Conservation (phyloP, 2,888 invertebrate species). For the Clivina fossor region DNA sequence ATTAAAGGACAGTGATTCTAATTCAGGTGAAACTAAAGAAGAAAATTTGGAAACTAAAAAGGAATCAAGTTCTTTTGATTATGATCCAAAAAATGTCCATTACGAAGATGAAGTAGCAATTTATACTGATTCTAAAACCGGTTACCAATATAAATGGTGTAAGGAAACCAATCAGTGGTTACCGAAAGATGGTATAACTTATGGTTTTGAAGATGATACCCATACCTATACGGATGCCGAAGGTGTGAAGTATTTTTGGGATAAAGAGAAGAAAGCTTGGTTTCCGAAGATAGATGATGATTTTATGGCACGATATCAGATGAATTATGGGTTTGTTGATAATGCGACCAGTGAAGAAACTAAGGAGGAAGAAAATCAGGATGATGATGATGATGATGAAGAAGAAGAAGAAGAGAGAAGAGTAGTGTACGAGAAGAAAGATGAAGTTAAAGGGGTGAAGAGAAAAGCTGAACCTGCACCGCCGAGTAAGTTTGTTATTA, state of each 20-base stretch:
- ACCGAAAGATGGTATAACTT: constrained; percentile 50
- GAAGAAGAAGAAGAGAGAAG: constrained; percentile 48
- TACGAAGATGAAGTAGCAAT: constrained; percentile 72
- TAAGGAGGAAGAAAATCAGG: constrained; percentile 41
- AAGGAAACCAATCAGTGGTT: constrained; percentile 64
- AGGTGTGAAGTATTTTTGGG: constrained; percentile 91
- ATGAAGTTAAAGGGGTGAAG: constrained; percentile 48
- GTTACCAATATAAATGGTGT: constrained; percentile 68
- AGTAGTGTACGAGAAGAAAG: constrained; percentile 41
- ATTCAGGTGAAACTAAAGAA: neutral
- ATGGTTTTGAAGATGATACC: constrained; percentile 75
- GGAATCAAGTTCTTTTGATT: constrained; percentile 36
- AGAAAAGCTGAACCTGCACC: constrained; percentile 58
- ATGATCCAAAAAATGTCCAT: constrained; percentile 59
- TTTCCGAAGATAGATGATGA: constrained; percentile 96
- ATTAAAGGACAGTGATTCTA: neutral
- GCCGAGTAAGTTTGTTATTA: constrained; percentile 46
- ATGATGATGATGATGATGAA: constrained; percentile 41
- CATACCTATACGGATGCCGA: constrained; percentile 83
- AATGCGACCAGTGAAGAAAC: constrained; percentile 53
- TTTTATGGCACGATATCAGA: constrained; percentile 93
- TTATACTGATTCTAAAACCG: constrained; percentile 72
- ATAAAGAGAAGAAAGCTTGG: constrained; percentile 88
- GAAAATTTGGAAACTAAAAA: neutral
- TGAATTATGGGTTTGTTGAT: constrained; percentile 87